Conservation (phyloP, 2,888 invertebrate genomes). For the Ectobius pallidus region DNA sequence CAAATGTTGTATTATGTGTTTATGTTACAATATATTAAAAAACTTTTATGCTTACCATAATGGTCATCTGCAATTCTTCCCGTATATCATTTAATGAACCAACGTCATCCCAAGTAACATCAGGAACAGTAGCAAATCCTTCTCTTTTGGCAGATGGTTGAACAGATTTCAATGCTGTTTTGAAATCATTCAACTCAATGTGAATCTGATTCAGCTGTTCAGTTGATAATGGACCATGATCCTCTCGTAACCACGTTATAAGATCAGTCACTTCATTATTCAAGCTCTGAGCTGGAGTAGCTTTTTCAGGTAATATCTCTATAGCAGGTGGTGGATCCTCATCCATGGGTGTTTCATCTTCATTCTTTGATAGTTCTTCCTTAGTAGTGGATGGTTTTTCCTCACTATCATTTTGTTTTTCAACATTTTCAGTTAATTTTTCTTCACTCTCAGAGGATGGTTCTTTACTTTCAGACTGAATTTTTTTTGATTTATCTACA, state of each 20-base stretch:
- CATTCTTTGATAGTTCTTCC: too few relatives aligned
- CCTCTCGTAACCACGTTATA: slow-evolving; percentile 58
- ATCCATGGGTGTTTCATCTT: too few relatives aligned
- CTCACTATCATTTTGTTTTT: too few relatives aligned
- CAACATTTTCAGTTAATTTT: slow-evolving; percentile 17
- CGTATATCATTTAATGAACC: slow-evolving; percentile 89
- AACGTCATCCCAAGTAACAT: slow-evolving; percentile 96
- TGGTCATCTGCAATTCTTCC: slow-evolving; percentile 87
- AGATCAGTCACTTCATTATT: neutral
- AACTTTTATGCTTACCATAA: slow-evolving; percentile 66
- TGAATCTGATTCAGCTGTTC: slow-evolving; percentile 69
- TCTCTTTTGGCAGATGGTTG: slow-evolving; percentile 95
- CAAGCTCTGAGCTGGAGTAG: too few relatives aligned
- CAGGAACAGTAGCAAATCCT: slow-evolving; percentile 97
- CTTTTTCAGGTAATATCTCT: too few relatives aligned
- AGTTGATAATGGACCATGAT: slow-evolving; percentile 63
- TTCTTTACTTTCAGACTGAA: slow-evolving; percentile 52
- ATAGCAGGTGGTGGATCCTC: too few relatives aligned
- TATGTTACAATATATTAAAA: too few relatives aligned
- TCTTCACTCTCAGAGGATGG: slow-evolving; percentile 51
- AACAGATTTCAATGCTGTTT: slow-evolving; percentile 76
- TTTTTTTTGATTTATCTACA: slow-evolving; percentile 10
- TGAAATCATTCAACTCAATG: slow-evolving; percentile 77
- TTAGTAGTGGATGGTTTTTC: too few relatives aligned
- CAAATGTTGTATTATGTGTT: too few relatives aligned